Evolutionary conservation across 2,797 vertebrate genomes (phyloP).

Genomic region (Pseudomugil tenellus): DNA sequence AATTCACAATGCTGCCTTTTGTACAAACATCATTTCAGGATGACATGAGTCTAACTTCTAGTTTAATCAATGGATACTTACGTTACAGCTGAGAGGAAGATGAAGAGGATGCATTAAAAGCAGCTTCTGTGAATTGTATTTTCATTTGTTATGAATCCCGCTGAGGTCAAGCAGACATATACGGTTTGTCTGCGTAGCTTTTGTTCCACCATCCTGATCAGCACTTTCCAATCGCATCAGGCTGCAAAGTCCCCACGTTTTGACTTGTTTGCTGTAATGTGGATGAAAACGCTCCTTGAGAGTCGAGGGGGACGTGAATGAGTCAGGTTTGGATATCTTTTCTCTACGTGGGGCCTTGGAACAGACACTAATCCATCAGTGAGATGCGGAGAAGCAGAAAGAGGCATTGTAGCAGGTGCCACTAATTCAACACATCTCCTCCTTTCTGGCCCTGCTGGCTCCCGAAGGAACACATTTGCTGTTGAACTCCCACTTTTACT

Average conservation of each 20-base stretch:
- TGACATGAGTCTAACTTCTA: not conserved
- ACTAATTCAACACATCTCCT: constrained; percentile 31
- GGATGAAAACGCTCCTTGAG: constrained; percentile 10
- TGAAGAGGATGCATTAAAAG: not conserved
- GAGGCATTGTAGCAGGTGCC: constrained; percentile 20
- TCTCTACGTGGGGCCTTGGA: constrained; percentile 16
- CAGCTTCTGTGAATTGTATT: not conserved
- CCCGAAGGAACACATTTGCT: constrained; percentile 65
- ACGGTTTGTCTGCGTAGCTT: constrained; percentile 44
- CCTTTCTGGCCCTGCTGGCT: constrained; percentile 1
- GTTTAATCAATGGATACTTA: constrained; percentile 22
- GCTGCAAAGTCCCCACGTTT: constrained; percentile 44
- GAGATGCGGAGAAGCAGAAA: not conserved
- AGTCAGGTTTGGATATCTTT: constrained; percentile 8
- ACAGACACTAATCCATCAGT: constrained; percentile 6
- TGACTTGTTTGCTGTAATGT: constrained; percentile 32
- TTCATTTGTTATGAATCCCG: constrained; percentile 17
- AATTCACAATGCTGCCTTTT: not conserved
- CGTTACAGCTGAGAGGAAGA: constrained; percentile 14
- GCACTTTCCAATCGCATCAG: constrained; percentile 49
- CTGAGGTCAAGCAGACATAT: constrained; percentile 27
- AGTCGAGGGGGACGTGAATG: not conserved
- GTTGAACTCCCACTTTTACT: constrained; percentile 57
- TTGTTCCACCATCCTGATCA: constrained; percentile 61
- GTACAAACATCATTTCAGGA: constrained; percentile 7